Percentiles rank a stretch among this genome's conserved stretches.
Conservation (phyloP, 2,888 invertebrate species). For the Netelia melanura region DNA sequence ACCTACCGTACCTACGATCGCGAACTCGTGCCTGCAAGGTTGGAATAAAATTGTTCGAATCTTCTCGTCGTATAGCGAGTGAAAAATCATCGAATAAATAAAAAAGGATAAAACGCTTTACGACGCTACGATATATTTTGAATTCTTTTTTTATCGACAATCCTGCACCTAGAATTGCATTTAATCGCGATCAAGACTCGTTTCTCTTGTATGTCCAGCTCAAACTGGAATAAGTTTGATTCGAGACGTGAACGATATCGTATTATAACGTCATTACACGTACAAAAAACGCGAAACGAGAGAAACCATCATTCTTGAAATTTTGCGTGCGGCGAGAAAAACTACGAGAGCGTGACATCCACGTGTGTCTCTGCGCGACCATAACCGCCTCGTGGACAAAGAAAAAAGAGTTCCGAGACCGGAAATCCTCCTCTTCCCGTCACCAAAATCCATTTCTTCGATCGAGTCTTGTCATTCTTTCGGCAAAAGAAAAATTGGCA, state of each 20-base stretch:
- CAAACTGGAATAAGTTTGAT: background rate
- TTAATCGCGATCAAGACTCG: too few relatives aligned
- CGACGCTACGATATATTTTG: too few relatives aligned
- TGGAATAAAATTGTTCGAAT: slow-evolving; percentile 54
- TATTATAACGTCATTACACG: slow-evolving; percentile 31
- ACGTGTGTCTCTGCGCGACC: slow-evolving; percentile 50
- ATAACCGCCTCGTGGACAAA: slow-evolving; percentile 55
- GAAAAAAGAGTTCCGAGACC: slow-evolving; percentile 46
- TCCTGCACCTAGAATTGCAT: too few relatives aligned
- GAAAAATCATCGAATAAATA: slow-evolving; percentile 9
- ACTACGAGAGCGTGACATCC: slow-evolving; percentile 58
- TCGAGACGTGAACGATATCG: background rate
- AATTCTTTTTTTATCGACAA: too few relatives aligned
- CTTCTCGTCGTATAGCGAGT: slow-evolving; percentile 15
- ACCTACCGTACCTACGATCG: background rate
- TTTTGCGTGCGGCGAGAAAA: slow-evolving; percentile 37
- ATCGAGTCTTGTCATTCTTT: background rate
- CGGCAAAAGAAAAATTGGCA: background rate
- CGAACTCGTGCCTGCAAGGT: slow-evolving; percentile 12
- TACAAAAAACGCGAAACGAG: slow-evolving; percentile 2
- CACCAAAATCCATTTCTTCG: background rate
- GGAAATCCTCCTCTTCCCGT: slow-evolving; percentile 39
- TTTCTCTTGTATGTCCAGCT: too few relatives aligned
- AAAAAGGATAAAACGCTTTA: background rate
- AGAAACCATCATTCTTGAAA: slow-evolving; percentile 32